phyloP scores from a whole-genome alignment of 2,797 vertebrate genomes.

The Champsocephalus esox region DNA sequence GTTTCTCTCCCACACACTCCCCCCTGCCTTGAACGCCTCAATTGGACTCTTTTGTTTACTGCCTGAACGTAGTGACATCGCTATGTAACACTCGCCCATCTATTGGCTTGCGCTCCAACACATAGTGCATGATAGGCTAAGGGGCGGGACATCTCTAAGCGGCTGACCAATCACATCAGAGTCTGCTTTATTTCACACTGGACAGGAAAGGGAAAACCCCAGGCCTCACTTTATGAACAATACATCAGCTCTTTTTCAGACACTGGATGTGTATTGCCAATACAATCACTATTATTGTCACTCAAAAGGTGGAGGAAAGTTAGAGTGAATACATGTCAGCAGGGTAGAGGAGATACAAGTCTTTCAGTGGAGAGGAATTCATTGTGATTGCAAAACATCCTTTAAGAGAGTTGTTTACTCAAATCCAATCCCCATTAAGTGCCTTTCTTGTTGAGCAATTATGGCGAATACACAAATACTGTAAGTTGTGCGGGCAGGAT shows the following conservation, averaged over 20 bases:
- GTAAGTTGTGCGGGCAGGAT: conserved; percentile 18
- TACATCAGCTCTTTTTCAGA: conserved; percentile 16
- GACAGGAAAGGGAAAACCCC: too few relatives aligned
- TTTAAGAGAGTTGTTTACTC: conserved; percentile 35
- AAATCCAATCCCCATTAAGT: conserved; percentile 31
- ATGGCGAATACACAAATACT: conserved; percentile 11
- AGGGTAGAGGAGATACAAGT: conserved; percentile 15
- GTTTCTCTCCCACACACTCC: too few relatives aligned
- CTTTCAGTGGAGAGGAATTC: conserved; percentile 15
- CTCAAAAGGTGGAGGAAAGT: conserved; percentile 29
- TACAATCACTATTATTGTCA: conserved; percentile 13
- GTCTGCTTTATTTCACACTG: too few relatives aligned
- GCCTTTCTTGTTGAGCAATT: conserved; percentile 15
- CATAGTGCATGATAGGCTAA: too few relatives aligned
- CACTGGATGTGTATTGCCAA: conserved; percentile 18
- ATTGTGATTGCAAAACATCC: conserved; percentile 29
- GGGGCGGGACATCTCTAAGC: too few relatives aligned
- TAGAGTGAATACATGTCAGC: conserved; percentile 24
- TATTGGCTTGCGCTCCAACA: too few relatives aligned
- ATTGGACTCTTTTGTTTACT: too few relatives aligned
- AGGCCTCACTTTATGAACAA: conserved; percentile 21
- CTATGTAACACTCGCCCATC: too few relatives aligned
- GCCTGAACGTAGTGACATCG: too few relatives aligned
- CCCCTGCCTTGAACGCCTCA: too few relatives aligned
- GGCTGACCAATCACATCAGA: too few relatives aligned